Evolutionary conservation across 1,140 invertebrate species (phyloP).

Genomic region (Pogonomyrmex barbatus): DNA sequence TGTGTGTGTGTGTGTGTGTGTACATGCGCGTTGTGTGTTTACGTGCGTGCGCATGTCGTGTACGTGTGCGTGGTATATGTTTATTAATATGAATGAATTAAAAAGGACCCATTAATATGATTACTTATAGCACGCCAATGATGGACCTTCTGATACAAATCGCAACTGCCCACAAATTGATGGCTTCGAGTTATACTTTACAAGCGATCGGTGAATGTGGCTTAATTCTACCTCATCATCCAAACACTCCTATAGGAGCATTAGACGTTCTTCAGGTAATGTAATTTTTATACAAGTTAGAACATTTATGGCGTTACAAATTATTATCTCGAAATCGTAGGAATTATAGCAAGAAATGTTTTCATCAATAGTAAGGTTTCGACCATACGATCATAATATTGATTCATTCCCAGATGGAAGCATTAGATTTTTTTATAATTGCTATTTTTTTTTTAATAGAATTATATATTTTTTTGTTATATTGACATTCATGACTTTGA

Average conservation of each 20-base stretch:
- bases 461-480: no score
- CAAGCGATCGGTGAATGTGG: conserved; percentile 89
- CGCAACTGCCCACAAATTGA: conserved; percentile 90
- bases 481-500: no score
- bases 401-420: no score
- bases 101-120: not conserved
- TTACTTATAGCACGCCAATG: conserved; percentile 91
- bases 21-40: no score
- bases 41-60: not conserved
- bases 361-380: no score
- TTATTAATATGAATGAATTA: conserved; percentile 9
- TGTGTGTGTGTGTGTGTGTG: no score
- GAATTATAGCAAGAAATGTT: no score
- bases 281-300: conserved; percentile 4
- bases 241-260: conserved; percentile 92
- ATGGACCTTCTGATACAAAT: conserved; percentile 93
- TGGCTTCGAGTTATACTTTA: conserved; percentile 91
- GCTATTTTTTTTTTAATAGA: no score
- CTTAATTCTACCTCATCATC: conserved; percentile 90
- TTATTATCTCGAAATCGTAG: not conserved
- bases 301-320: not conserved
- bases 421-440: no score
- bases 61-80: not conserved
- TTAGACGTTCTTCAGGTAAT: conserved; percentile 87
- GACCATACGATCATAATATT: no score